Evolutionary conservation across 2,888 invertebrate genomes (phyloP), one percentile per base, ranked within the genome.

Genomic region (Cheilosia scutellata): DNA sequence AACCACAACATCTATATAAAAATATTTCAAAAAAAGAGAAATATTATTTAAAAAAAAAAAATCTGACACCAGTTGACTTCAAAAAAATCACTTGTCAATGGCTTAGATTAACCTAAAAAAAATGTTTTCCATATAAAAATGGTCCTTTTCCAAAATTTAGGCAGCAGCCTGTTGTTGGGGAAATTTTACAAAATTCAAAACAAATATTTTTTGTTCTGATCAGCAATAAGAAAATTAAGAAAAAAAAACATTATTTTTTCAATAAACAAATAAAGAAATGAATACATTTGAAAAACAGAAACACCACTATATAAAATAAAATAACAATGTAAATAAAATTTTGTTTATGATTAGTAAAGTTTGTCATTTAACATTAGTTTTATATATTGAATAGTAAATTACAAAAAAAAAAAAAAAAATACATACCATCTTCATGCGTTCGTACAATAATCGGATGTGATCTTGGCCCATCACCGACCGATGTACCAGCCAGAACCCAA

Each of bases 391-490:
- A 51, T 16, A 37, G 5, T 5, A 49, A 70, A 70, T 42, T 60
- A n/a, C 13, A 20, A 20, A 33, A 60, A 74, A 70, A 20, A 20
- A 33, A 60, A 74, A 70, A 44, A 71, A 80, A 87, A 93, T 92
- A 96, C 98, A 96, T 98, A 99, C 99, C 99, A 96, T 98, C 98
- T 96, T 99, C 99, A 92, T 97, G 97, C 89, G 99, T 99, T 94
- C 96, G 96, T 90, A 98, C 96, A 91, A 96, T 95, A 94, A 98
- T 96, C 88, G 98, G 97, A 93, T 96, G 96, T 89, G 98, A 98
- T 90, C 96, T 95, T 88, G 97, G 99, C 87, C 99, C 99, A 93
- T 98, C 98, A 91, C 99, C 99, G 89, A 98, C 97, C 90, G 96
- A 96, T 90, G 99, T 99, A 91, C 98, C 98, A 88, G 99, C 99